Evolutionary conservation across 2,888 invertebrate species (phyloP).

Genomic region (Arrhopalites spinosus): DNA sequence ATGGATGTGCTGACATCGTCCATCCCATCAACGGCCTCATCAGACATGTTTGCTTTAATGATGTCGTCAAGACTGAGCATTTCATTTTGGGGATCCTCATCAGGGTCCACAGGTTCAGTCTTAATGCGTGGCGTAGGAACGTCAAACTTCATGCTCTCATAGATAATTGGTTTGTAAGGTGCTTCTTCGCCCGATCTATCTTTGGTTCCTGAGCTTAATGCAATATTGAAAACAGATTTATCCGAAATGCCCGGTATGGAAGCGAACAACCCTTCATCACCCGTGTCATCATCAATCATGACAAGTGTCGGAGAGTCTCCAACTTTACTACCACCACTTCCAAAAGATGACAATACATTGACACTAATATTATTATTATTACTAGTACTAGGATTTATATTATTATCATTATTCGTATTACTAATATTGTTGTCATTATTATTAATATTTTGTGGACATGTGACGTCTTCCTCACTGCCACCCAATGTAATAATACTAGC

Average conservation of each 20-base stretch:
- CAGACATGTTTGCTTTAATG: slow-evolving; percentile 14
- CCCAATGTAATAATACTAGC: not conserved
- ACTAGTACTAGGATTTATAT: not conserved
- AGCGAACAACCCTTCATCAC: not conserved
- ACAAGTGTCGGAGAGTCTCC: slow-evolving; percentile 42
- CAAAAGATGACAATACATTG: slow-evolving; percentile 23
- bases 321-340: not conserved
- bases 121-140: slow-evolving; percentile 53
- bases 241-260: slow-evolving; percentile 19
- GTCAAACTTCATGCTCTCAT: slow-evolving; percentile 55
- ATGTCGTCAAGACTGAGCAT: not conserved
- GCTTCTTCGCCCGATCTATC: slow-evolving; percentile 1
- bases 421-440: not conserved
- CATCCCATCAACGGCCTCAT: slow-evolving; percentile 30
- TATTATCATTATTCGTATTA: not conserved
- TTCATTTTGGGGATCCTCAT: not conserved
- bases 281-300: slow-evolving; percentile 48
- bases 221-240: slow-evolving; percentile 20
- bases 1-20: too few species aligned
- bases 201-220: slow-evolving; percentile 14
- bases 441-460: not conserved
- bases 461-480: not conserved
- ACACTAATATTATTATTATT: slow-evolving; percentile 21
- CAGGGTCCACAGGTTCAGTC: slow-evolving; percentile 44
- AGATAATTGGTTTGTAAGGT: slow-evolving; percentile 46